These are phyloP conservation scores for Rhagologus leucostigma DNA, from an alignment of 2,113 vertebrate species.

Conservation along the genomic window DNA sequence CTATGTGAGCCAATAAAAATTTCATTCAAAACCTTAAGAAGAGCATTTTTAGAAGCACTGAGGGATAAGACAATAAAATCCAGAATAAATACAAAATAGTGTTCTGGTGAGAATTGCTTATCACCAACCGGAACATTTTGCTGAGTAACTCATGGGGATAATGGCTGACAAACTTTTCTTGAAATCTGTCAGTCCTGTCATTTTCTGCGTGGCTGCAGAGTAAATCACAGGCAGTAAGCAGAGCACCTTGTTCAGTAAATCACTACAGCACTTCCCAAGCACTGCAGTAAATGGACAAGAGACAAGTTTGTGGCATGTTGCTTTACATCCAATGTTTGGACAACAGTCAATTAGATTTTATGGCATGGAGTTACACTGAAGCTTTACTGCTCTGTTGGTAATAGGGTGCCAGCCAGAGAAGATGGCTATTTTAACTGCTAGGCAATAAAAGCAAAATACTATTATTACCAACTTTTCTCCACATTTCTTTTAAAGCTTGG, in stretches of 20 bases:
- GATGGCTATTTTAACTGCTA: conserved; percentile 60
- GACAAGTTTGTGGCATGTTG: neutral
- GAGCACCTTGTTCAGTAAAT: conserved; percentile 26
- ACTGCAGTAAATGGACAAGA: conserved; percentile 5
- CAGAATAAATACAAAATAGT: conserved; percentile 24
- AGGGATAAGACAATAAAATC: conserved; percentile 5
- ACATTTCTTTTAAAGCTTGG: neutral
- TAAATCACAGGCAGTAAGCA: neutral
- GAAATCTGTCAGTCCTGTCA: conserved; percentile 5
- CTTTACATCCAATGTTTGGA: conserved; percentile 12
- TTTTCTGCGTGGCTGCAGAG: conserved; percentile 25
- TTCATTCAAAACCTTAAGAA: conserved; percentile 56
- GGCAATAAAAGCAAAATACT: conserved; percentile 63
- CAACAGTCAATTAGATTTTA: conserved; percentile 48
- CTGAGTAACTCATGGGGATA: conserved; percentile 31
- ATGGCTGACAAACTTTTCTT: conserved; percentile 2
- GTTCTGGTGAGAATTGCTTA: conserved; percentile 15
- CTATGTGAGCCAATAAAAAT: conserved; percentile 33
- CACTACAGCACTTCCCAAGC: neutral
- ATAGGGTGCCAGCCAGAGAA: conserved; percentile 3
- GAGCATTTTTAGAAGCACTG: neutral
- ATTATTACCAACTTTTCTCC: conserved; percentile 55
- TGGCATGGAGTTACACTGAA: neutral
- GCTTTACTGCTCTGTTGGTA: neutral
- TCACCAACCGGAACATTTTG: neutral